Percentiles rank a stretch among this genome's conserved stretches.
phyloP scores from a whole-genome alignment of 2,888 invertebrate genomes.

The Agonum fuliginosum region DNA sequence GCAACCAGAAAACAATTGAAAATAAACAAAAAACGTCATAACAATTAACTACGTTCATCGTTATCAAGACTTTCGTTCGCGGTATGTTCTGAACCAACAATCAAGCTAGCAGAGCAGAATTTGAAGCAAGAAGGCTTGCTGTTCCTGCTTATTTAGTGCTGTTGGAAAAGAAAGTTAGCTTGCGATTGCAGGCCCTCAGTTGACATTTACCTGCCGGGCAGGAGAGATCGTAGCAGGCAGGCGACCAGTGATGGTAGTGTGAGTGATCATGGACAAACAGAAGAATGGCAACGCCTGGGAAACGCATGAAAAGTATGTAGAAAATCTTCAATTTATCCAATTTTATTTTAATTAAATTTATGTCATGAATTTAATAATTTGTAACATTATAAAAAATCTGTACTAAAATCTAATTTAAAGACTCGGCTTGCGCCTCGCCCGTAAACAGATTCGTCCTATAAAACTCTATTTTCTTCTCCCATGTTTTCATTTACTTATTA shows the following conservation, averaged over 20 bases:
- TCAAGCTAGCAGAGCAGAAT: not conserved
- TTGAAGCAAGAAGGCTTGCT: not conserved
- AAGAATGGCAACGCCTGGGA: not conserved
- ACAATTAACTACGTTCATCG: conserved; percentile 4
- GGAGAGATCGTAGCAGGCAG: conserved; percentile 12
- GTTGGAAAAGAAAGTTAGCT: conserved; percentile 31
- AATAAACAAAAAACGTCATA: not conserved
- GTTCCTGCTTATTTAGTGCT: no score
- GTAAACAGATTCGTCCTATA: no score
- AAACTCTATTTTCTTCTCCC: no score
- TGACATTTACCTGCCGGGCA: conserved; percentile 31
- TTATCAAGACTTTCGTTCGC: conserved; percentile 25
- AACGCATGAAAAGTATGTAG: not conserved
- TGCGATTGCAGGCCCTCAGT: not conserved
- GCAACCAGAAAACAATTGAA: not conserved
- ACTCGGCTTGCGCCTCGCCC: no score
- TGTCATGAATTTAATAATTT: no score
- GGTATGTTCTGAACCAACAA: not conserved
- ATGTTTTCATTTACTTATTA: no score
- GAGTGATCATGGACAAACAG: conserved; percentile 16
- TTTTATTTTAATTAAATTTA: no score
- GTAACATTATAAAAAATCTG: no score
- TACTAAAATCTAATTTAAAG: no score
- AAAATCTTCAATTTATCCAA: no score
- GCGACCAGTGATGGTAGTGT: conserved; percentile 1